Evolutionary conservation across 2,113 vertebrate species (phyloP), one percentile per base, ranked within the genome.

Genomic region (Aramus guarauna): DNA sequence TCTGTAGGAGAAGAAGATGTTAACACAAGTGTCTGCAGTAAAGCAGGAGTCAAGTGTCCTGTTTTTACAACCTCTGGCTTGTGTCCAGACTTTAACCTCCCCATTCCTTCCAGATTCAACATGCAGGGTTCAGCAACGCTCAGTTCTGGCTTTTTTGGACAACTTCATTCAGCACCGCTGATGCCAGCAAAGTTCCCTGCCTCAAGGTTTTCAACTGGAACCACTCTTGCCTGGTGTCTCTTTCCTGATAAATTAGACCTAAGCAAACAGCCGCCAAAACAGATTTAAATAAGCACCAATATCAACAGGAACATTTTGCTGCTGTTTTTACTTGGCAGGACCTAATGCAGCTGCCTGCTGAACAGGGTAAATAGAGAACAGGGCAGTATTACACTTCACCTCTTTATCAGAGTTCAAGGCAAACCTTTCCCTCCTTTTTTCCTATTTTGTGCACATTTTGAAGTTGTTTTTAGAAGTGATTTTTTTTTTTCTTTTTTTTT

Each of bases 301-400:
- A 95, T 55, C 82, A 95, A 94, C 64, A 95, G 80, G 92, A 91
- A 92, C 32, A 59, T 85, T 94, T 94, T 94, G 86, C 86, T 92
- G 83, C 60, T 94, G 43, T 85, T 94, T 96, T 89, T 8, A 62
- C 69, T 94, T 82, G 86, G 63, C 82, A 91, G 76, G 68, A 83
- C 74, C 75, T 87, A 87, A 91, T 1, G 6, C 92, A 90, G 92
- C 85, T 96, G 96, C 88, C 78, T 92, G 74, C 41, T 73, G 82
- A 62, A 80, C 43, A 79, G 63, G 79, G 50, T 86, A 92, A 97
- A 94, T 73, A 96, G 63, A 52, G 76, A 95, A 47, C n/a, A 86
- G 71, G 45, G 63, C 66, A 94, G 56, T 32, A 64, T 72, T 87
- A 81, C 73, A 64, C 66, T 87, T 85, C 50, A 60, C 18, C 47